Conservation (phyloP, 1,140 invertebrate species). For the Philotrypesis tridentata region DNA sequence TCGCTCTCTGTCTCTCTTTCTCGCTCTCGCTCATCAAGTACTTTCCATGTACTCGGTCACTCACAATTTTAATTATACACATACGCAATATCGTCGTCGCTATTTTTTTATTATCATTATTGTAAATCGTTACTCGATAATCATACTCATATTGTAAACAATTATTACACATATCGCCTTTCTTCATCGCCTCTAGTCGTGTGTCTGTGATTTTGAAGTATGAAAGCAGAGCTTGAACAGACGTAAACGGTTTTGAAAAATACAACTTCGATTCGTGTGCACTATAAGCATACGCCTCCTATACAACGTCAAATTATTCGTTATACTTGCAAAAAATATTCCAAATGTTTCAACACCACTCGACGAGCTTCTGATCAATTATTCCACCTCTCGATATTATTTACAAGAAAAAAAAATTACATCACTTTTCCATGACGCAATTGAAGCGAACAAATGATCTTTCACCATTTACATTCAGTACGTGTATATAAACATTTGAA, state of each 20-base stretch:
- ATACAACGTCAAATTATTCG: neutral
- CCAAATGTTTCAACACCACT: neutral
- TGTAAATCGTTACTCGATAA: conserved; percentile 48
- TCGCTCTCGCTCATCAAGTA: neutral
- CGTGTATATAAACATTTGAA: neutral
- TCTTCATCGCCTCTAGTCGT: conserved; percentile 28
- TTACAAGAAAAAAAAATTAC: neutral
- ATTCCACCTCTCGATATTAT: neutral
- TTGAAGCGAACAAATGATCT: neutral
- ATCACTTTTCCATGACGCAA: neutral
- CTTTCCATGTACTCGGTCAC: conserved; percentile 47
- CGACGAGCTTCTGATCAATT: neutral
- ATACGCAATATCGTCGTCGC: conserved; percentile 36
- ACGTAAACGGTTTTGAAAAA: conserved; percentile 31
- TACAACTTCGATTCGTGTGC: conserved; percentile 10
- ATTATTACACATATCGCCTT: conserved; percentile 47
- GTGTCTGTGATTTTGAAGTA: neutral
- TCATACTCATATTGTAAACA: conserved; percentile 49
- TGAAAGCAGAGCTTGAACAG: conserved; percentile 33
- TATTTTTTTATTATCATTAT: conserved; percentile 49
- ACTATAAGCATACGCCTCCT: neutral
- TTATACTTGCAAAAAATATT: neutral
- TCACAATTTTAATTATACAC: conserved; percentile 44
- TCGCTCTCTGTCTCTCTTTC: no score
- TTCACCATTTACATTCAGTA: neutral